Percentiles rank a stretch among this genome's conserved stretches.
Conservation (phyloP, 1,140 invertebrate genomes). For the Chironomus tepperi region DNA sequence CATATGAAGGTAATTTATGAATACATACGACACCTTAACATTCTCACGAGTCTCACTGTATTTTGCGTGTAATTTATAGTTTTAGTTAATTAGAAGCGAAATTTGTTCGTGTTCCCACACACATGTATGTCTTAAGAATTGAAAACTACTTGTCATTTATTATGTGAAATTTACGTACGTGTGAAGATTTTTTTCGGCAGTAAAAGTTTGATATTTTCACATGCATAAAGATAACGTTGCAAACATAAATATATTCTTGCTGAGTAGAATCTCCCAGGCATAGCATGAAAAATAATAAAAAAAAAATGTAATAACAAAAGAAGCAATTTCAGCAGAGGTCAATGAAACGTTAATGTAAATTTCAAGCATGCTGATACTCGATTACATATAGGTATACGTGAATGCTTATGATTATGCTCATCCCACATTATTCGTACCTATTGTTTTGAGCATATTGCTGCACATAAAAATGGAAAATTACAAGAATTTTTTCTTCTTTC, state of each 20-base stretch:
- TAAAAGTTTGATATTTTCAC: too few relatives aligned
- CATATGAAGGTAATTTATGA: conserved; percentile 48
- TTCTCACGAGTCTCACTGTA: neutral
- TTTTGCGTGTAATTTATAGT: neutral
- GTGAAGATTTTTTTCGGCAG: neutral
- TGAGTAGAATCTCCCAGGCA: too few relatives aligned
- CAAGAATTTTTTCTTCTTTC: neutral
- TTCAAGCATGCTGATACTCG: conserved; percentile 6
- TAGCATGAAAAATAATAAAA: too few relatives aligned
- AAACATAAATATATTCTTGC: too few relatives aligned
- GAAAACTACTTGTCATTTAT: neutral
- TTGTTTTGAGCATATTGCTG: neutral
- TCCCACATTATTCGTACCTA: neutral
- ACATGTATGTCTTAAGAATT: neutral
- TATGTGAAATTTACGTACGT: neutral
- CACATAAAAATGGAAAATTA: conserved; percentile 7
- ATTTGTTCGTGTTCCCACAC: neutral
- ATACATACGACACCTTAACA: neutral
- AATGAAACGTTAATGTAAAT: neutral
- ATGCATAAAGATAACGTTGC: too few relatives aligned
- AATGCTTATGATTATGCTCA: neutral
- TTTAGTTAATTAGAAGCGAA: neutral
- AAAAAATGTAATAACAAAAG: too few relatives aligned
- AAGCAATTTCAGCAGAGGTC: neutral
- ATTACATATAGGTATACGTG: neutral